Evolutionary conservation across 2,113 vertebrate species (phyloP).

Genomic region (Cololabis saira): DNA sequence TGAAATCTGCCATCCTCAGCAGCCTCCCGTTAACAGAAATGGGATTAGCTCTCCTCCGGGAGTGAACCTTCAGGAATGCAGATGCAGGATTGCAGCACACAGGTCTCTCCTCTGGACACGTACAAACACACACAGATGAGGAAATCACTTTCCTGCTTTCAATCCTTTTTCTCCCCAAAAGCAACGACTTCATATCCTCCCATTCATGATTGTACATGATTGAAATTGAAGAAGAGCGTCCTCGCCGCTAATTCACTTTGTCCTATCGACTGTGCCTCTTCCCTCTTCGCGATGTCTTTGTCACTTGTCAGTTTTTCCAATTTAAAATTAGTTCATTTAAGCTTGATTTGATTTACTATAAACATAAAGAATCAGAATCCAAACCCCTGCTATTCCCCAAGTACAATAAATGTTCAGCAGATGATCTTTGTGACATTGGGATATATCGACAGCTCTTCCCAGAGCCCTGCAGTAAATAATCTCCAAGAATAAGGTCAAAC

Average conservation of each 20-base stretch:
- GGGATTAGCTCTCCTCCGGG: slow-evolving; percentile 78
- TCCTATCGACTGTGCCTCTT: slow-evolving; percentile 39
- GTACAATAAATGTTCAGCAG: slow-evolving; percentile 39
- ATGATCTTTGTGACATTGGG: slow-evolving; percentile 34
- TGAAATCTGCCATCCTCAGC: slow-evolving; percentile 81
- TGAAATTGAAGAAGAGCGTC: slow-evolving; percentile 32
- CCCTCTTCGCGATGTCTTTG: slow-evolving; percentile 39
- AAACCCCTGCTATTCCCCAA: slow-evolving; percentile 29
- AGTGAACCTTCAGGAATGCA: slow-evolving; percentile 78
- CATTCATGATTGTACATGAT: slow-evolving; percentile 62
- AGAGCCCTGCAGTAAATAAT: background rate
- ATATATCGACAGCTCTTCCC: slow-evolving; percentile 6
- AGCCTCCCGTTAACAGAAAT: slow-evolving; percentile 76
- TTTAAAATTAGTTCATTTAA: slow-evolving; percentile 49
- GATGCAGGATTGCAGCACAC: slow-evolving; percentile 72
- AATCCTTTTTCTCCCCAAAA: slow-evolving; percentile 48
- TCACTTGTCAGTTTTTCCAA: slow-evolving; percentile 53
- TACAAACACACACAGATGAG: slow-evolving; percentile 14
- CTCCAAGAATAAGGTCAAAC: background rate
- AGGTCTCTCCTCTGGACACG: slow-evolving; percentile 66
- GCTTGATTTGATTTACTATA: slow-evolving; percentile 49
- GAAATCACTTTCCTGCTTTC: slow-evolving; percentile 30
- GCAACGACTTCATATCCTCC: slow-evolving; percentile 54
- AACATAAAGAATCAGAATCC: slow-evolving; percentile 34
- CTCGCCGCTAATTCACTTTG: slow-evolving; percentile 57